phyloP scores from a whole-genome alignment of 2,888 invertebrate genomes.

The Campoplex nolae region DNA sequence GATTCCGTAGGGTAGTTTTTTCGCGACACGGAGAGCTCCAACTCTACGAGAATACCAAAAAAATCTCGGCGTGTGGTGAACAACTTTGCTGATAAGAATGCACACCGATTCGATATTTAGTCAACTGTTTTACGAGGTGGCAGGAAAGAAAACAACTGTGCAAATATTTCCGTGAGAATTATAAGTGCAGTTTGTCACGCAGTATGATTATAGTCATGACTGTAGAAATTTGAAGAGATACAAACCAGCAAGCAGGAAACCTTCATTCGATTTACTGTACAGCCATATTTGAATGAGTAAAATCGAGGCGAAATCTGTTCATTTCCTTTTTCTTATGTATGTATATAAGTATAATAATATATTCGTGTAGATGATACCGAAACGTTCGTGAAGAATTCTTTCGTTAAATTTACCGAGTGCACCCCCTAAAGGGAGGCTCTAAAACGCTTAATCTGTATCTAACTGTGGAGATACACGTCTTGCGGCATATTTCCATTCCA shows the following conservation, averaged over 20 bases:
- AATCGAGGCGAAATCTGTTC: not conserved
- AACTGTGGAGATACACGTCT: slow-evolving; percentile 82
- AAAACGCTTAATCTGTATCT: slow-evolving; percentile 82
- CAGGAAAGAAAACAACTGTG: slow-evolving; percentile 1
- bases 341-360: not conserved
- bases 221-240: not conserved
- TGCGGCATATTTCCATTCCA: slow-evolving; percentile 82
- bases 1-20: slow-evolving; percentile 41
- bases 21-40: slow-evolving; percentile 55
- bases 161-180: not conserved
- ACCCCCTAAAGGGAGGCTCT: slow-evolving; percentile 73
- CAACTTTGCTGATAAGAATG: slow-evolving; percentile 57
- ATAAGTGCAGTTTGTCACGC: slow-evolving; percentile 27
- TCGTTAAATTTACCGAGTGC: slow-evolving; percentile 75
- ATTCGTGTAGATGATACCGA: not conserved
- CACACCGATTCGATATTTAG: slow-evolving; percentile 1
- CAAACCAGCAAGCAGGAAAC: not conserved
- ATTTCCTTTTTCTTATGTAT: not conserved
- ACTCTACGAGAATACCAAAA: slow-evolving; percentile 27
- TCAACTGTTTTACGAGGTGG: slow-evolving; percentile 31
- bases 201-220: not conserved
- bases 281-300: not conserved
- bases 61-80: slow-evolving; percentile 36
- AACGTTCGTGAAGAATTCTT: slow-evolving; percentile 66
- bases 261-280: not conserved